Evolutionary conservation across 2,113 vertebrate species (phyloP).

Genomic region (Eira barbara): DNA sequence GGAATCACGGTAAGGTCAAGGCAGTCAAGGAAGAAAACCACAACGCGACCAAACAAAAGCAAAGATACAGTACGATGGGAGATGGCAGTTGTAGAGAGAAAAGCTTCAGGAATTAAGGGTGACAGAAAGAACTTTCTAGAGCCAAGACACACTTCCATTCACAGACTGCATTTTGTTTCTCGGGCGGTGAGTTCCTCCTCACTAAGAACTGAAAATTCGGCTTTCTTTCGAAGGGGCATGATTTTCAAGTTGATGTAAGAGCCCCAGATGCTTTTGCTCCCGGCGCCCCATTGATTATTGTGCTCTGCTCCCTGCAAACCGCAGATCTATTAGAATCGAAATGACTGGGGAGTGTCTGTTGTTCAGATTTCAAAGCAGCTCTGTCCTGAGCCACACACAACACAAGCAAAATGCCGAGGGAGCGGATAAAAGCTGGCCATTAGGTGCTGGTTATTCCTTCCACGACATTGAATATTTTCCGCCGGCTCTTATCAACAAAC

Average conservation of each 20-base stretch:
- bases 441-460: neutral
- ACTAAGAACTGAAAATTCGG: conserved; percentile 22
- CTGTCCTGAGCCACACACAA: neutral
- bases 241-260: neutral
- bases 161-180: neutral
- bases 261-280: neutral
- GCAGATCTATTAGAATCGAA: neutral
- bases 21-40: neutral
- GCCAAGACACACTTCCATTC: neutral
- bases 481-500: neutral
- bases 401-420: neutral
- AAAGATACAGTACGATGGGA: neutral
- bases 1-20: neutral
- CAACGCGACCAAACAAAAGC: neutral
- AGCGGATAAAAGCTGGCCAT: neutral
- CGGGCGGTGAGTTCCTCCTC: neutral
- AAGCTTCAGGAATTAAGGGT: neutral
- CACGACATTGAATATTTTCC: neutral
- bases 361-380: neutral
- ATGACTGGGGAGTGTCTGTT: neutral
- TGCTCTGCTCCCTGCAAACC: neutral
- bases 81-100: neutral
- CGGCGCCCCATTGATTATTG: neutral
- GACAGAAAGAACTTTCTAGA: neutral
- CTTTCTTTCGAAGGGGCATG: neutral